These are phyloP conservation scores for Drosophila chauvacae DNA, from an alignment of 1,140 invertebrate species.

Conservation along the genomic window DNA sequence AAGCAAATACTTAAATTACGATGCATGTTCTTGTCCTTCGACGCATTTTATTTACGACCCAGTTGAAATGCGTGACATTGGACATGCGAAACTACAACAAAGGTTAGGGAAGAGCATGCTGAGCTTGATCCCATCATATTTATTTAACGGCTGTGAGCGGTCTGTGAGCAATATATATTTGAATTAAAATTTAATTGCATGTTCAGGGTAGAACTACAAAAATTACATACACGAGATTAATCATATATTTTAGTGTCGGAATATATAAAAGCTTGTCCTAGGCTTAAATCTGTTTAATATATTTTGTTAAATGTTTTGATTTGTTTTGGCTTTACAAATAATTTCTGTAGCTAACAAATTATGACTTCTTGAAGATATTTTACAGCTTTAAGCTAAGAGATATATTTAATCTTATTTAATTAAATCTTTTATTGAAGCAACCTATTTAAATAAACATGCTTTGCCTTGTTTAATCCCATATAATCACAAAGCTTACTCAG, in stretches of 20 bases:
- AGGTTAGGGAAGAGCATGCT: background rate
- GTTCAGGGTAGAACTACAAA: background rate
- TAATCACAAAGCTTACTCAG: background rate
- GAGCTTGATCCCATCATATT: background rate
- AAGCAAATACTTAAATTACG: constrained; percentile 20
- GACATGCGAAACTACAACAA: background rate
- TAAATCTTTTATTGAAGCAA: background rate
- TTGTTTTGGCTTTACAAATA: background rate
- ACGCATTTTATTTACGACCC: constrained; percentile 32
- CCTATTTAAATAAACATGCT: background rate
- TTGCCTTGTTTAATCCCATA: background rate
- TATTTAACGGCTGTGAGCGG: background rate
- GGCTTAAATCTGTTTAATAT: background rate
- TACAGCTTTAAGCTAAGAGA: background rate
- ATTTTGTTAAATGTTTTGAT: background rate
- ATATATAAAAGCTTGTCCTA: no score
- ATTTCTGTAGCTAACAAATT: no score
- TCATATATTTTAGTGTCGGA: background rate
- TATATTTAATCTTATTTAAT: background rate
- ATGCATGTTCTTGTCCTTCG: constrained; percentile 39
- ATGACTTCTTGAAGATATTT: background rate
- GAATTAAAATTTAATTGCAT: background rate
- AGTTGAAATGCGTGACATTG: constrained; percentile 27
- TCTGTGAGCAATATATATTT: background rate
- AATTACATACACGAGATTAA: background rate